Evolutionary conservation across 2,797 vertebrate genomes (phyloP).

Genomic region (Falco biarmicus): DNA sequence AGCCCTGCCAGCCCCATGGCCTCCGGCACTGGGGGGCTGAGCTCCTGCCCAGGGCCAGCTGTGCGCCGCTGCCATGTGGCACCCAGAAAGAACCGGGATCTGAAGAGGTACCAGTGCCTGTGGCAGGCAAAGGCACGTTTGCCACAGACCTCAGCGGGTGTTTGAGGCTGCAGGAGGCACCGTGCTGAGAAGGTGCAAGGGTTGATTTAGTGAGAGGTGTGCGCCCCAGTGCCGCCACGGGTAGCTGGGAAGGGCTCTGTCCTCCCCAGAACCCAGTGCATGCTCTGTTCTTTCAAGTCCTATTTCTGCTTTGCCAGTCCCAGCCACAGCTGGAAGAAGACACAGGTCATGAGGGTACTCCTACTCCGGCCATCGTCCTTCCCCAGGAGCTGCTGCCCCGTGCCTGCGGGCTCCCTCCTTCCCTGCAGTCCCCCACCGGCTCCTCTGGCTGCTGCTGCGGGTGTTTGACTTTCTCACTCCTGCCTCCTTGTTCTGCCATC

Average conservation of each 20-base stretch:
- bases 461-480: slow-evolving; percentile 44
- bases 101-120: neutral
- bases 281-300: neutral
- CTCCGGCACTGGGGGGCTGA: neutral
- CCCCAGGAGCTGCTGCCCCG: neutral
- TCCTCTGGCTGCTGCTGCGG: neutral
- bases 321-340: neutral
- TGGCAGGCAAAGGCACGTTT: neutral
- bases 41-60: neutral
- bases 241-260: neutral
- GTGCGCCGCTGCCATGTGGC: rapidly evolving
- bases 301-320: neutral
- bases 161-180: neutral
- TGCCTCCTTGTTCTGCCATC: neutral
- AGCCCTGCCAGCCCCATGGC: neutral
- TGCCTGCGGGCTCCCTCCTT: neutral
- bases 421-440: neutral
- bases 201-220: neutral
- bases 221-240: neutral
- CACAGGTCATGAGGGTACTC: rapidly evolving
- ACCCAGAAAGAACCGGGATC: neutral
- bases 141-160: rapidly evolving
- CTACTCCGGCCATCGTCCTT: neutral
- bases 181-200: neutral
- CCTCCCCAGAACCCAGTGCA: neutral